phyloP scores from a whole-genome alignment of 2,888 invertebrate genomes.

The Tanypteryx hageni region DNA sequence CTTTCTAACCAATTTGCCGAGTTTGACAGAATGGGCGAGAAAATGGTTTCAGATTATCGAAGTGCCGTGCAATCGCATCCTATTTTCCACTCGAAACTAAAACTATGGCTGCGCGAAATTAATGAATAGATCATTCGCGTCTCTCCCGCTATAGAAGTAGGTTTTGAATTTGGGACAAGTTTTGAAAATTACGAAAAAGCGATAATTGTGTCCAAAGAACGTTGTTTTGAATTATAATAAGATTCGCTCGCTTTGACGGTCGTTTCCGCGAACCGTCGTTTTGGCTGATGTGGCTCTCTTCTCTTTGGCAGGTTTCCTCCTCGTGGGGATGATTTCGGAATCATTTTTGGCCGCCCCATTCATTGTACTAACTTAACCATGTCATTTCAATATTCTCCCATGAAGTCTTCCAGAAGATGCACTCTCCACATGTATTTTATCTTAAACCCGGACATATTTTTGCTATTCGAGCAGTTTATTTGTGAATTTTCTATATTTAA shows the following conservation, averaged over 20 bases:
- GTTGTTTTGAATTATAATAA: background rate
- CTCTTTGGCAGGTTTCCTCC: too few species aligned
- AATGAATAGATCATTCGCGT: too few species aligned
- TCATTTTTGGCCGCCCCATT: background rate
- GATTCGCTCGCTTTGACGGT: background rate
- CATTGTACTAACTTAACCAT: too few species aligned
- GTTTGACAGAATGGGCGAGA: background rate
- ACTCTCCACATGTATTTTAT: too few species aligned
- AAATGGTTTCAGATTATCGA: background rate
- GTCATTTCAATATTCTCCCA: too few species aligned
- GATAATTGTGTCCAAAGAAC: background rate
- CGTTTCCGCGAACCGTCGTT: background rate
- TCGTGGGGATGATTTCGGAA: background rate
- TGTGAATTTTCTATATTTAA: too few species aligned
- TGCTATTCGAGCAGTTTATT: too few species aligned
- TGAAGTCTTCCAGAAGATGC: too few species aligned
- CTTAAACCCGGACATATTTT: too few species aligned
- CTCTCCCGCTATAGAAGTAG: background rate
- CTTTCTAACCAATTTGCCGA: background rate
- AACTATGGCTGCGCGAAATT: background rate
- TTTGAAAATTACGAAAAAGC: background rate
- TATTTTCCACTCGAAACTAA: slow-evolving; percentile 10
- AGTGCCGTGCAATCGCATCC: background rate
- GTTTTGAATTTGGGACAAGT: background rate
- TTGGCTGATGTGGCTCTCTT: too few species aligned